A percentile compares a stretch with the other conserved stretches of the same genome.
Evolutionary conservation across 2,113 vertebrate species (phyloP).

Genomic region (Nestor notabilis): DNA sequence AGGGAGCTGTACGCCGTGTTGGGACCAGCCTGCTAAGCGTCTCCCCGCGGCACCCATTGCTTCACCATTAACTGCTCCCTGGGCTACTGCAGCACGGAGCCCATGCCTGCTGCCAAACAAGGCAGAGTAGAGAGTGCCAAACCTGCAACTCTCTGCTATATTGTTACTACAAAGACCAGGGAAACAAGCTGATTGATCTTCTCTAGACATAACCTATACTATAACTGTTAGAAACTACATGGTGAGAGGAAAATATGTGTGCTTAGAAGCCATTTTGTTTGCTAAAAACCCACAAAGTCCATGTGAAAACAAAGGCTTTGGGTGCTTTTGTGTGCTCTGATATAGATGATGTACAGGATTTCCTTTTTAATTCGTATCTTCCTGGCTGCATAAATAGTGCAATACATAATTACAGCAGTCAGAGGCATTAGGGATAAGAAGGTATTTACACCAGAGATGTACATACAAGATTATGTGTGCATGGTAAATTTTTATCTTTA

Average conservation of each 20-base stretch:
- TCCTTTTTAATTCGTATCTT: not conserved
- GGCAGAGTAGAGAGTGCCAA: not conserved
- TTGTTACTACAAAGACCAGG: not conserved
- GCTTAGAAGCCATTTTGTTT: not conserved
- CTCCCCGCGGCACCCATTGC: not conserved
- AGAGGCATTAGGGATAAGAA: constrained; percentile 18
- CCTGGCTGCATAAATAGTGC: constrained; percentile 1
- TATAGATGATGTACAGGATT: not conserved
- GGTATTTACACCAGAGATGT: constrained; percentile 37
- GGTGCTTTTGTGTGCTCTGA: not conserved
- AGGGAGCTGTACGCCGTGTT: constrained; percentile 45
- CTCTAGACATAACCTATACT: not conserved
- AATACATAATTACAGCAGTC: not conserved
- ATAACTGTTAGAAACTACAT: rapidly evolving
- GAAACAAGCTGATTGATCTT: not conserved
- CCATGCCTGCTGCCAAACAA: not conserved
- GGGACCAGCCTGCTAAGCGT: constrained; percentile 60
- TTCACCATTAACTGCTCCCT: not conserved
- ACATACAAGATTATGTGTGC: constrained; percentile 4
- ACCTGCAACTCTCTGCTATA: not conserved
- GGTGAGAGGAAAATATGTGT: not conserved
- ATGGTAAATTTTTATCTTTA: constrained; percentile 31
- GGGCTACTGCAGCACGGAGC: constrained; percentile 14
- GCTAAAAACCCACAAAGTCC: not conserved
- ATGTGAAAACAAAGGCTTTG: not conserved